Evolutionary conservation across 2,888 invertebrate genomes (phyloP), one percentile per base, ranked within the genome.

Genomic region (Xestia c-nigrum): DNA sequence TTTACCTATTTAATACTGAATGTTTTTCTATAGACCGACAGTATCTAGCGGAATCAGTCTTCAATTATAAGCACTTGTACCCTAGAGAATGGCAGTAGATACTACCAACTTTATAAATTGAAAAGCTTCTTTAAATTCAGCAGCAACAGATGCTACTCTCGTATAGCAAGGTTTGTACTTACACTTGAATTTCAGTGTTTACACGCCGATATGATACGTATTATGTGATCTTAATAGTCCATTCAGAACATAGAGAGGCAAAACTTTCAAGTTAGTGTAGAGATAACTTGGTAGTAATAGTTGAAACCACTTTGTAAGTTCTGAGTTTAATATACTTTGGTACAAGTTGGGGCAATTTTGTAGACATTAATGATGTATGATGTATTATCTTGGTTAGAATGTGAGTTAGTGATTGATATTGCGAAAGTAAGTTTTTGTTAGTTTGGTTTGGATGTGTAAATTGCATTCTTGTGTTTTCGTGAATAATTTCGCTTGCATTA

Each of bases 311-410:
- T 83, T 78, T 61, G 52, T 61, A 85, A 82, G 76, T 87, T 78
- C 21, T 68, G 6, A 82, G 71, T 82, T 82, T 87, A 69, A 85
- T 85, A 79, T 72, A 78, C 75, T 74, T 72, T 61, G 47, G 67
- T 46, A 74, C 59, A 82, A 85, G 85, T 83, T 84, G 47, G 65
- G 64, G 83, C 73, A 74, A 86, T 83, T 85, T 83, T 78, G 78
- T 69, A 74, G 83, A 85, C 85, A 57, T 78, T 78, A 70, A 85
- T 83, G 85, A 83, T 73, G 52, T 73, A 85, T 84, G 74, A 81
- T 70, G 55, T 61, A 84, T 84, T 80, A 81, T 72, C 72, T 81
- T 38, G 66, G 78, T 67, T 71, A 63, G 57, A 72, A 71, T 73
- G 57, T 68, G 57, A 31, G 50, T 63, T 43, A 64, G 52, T 85